Conservation (phyloP, 64 coral and sea anemone species). For the Montipora efflorescens region DNA sequence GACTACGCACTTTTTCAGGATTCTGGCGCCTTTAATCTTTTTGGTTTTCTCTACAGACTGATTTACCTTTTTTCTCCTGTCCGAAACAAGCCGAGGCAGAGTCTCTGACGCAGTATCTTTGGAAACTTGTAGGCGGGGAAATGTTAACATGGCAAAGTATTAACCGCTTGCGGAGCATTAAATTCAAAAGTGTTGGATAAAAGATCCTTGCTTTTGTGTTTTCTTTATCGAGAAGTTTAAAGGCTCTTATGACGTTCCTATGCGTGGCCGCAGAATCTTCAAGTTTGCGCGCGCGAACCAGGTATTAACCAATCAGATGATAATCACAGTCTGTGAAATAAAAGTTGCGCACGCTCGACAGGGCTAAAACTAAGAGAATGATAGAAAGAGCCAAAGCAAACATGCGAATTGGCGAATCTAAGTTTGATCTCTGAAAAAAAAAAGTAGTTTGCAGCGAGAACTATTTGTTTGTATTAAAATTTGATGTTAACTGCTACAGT, state of each 20-base stretch:
- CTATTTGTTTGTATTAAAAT: too few species aligned
- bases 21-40: too few species aligned
- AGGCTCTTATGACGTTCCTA: not conserved
- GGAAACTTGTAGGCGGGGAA: not conserved
- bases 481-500: too few species aligned
- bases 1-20: too few species aligned
- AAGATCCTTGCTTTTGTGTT: not conserved
- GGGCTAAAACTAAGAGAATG: too few species aligned
- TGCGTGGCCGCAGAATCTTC: not conserved
- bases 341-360: not conserved
- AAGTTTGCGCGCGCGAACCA: not conserved
- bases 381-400: too few species aligned
- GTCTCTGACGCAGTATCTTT: not conserved
- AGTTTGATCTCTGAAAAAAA: too few species aligned
- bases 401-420: too few species aligned
- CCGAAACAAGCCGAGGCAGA: not conserved
- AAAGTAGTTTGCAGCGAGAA: too few species aligned
- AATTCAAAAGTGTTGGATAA: not conserved
- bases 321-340: not conserved
- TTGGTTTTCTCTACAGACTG: too few species aligned
- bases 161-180: not conserved
- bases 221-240: not conserved
- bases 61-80: slow-evolving; percentile 50
- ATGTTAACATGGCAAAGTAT: slow-evolving; percentile 8
- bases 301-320: not conserved